Conservation (phyloP, 1,140 invertebrate genomes). For the Drosophila biarmipes region DNA sequence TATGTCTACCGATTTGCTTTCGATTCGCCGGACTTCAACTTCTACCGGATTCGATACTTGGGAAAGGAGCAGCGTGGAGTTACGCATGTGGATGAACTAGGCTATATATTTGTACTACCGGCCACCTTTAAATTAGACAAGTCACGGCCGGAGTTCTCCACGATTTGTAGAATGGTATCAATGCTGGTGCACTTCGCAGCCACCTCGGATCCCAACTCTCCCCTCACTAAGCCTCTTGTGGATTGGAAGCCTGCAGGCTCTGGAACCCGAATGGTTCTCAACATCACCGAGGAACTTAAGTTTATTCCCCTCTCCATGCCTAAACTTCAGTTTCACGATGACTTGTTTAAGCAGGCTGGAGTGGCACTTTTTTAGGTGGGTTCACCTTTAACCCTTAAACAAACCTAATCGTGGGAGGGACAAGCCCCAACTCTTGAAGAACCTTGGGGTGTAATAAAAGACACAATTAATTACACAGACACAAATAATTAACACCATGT, state of each 20-base stretch:
- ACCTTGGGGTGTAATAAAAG: background rate
- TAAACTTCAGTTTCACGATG: conserved; percentile 64
- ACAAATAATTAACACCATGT: too few species aligned
- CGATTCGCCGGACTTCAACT: conserved; percentile 73
- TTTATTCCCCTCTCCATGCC: conserved; percentile 77
- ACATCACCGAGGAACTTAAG: conserved; percentile 79
- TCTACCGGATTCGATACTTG: conserved; percentile 50
- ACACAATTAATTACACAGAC: too few species aligned
- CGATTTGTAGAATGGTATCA: conserved; percentile 84
- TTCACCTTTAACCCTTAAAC: background rate
- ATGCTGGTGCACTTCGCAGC: conserved; percentile 83
- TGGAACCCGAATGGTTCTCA: conserved; percentile 73
- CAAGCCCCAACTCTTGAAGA: too few species aligned
- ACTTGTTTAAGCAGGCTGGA: conserved; percentile 31
- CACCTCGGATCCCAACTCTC: conserved; percentile 77
- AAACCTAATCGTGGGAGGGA: too few species aligned
- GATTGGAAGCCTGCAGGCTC: conserved; percentile 79
- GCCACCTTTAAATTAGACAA: conserved; percentile 82
- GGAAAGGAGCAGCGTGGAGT: conserved; percentile 83
- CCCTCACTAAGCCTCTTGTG: conserved; percentile 40
- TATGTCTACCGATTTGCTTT: conserved; percentile 85
- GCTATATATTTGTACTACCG: conserved; percentile 86
- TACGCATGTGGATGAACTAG: conserved; percentile 87
- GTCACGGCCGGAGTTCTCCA: conserved; percentile 61
- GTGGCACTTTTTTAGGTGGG: conserved; percentile 4